These are phyloP conservation scores for Trogon surrucura DNA, from an alignment of 2,113 vertebrate genomes.

Conservation along the genomic window DNA sequence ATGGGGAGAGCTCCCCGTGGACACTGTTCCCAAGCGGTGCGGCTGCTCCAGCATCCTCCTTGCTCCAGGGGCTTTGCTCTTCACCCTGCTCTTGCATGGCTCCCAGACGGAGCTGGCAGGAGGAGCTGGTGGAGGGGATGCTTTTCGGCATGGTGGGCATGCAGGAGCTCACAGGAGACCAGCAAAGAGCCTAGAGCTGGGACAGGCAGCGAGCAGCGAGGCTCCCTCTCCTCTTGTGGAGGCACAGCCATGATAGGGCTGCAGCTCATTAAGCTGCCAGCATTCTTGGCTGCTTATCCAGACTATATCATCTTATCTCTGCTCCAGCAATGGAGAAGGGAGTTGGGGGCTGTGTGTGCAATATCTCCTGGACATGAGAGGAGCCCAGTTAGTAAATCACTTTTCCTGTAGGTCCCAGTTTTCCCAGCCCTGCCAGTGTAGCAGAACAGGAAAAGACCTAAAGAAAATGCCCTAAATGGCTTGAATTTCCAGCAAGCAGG, in stretches of 20 bases:
- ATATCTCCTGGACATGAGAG: not conserved
- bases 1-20: not conserved
- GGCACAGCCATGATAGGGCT: not conserved
- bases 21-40: not conserved
- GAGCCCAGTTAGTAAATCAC: not conserved
- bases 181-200: not conserved
- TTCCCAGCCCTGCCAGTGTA: not conserved
- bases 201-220: not conserved
- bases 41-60: not conserved
- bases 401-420: not conserved
- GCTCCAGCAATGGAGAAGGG: not conserved
- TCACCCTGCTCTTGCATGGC: not conserved
- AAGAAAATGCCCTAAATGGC: not conserved
- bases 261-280: not conserved
- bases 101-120: rapidly evolving
- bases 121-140: not conserved
- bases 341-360: not conserved
- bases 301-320: not conserved
- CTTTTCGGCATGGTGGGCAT: rapidly evolving
- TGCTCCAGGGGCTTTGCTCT: not conserved
- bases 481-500: not conserved
- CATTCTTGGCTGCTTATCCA: not conserved
- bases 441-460: not conserved
- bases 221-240: not conserved
- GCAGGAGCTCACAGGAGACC: not conserved